Conservation (phyloP, 1,140 invertebrate genomes). For the Macrostomum lignano region DNA sequence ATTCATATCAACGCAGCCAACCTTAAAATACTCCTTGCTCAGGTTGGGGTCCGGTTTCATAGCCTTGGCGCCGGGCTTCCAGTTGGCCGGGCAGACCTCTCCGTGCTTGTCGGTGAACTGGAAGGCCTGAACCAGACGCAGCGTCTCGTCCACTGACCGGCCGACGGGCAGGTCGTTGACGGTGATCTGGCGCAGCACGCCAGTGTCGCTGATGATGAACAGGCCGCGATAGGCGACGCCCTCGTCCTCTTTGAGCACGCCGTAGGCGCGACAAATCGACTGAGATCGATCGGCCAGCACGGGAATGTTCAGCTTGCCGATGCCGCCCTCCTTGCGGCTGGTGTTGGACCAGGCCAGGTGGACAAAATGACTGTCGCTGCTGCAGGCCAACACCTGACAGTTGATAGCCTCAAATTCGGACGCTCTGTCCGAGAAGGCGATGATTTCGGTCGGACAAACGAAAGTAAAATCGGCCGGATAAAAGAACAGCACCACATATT, state of each 20-base stretch:
- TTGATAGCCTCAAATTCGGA: constrained; percentile 43
- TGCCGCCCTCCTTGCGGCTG: constrained; percentile 67
- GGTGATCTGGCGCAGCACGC: constrained; percentile 71
- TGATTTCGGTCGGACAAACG: constrained; percentile 64
- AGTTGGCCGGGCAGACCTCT: constrained; percentile 74
- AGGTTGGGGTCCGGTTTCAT: constrained; percentile 60
- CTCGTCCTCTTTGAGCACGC: constrained; percentile 62
- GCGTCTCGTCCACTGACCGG: constrained; percentile 39
- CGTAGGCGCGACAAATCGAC: constrained; percentile 58
- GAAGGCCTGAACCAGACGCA: constrained; percentile 38
- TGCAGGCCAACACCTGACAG: constrained; percentile 41
- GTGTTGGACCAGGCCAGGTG: constrained; percentile 80
- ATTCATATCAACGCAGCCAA: too few relatives aligned
- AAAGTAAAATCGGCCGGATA: constrained; percentile 86
- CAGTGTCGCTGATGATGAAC: constrained; percentile 79
- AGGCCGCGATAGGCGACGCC: constrained; percentile 79
- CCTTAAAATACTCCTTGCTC: constrained; percentile 45
- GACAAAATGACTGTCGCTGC: constrained; percentile 72
- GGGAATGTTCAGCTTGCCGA: constrained; percentile 81
- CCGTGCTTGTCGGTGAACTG: constrained; percentile 35
- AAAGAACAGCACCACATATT: constrained; percentile 86
- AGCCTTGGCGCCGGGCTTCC: constrained; percentile 72
- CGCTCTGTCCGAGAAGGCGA: constrained; percentile 49
- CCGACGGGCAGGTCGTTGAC: constrained; percentile 92
- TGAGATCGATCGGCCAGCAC: constrained; percentile 67